Evolutionary conservation across 2,797 vertebrate species (phyloP), one percentile per base, ranked within the genome.

Genomic region (Onychomys arenicola): DNA sequence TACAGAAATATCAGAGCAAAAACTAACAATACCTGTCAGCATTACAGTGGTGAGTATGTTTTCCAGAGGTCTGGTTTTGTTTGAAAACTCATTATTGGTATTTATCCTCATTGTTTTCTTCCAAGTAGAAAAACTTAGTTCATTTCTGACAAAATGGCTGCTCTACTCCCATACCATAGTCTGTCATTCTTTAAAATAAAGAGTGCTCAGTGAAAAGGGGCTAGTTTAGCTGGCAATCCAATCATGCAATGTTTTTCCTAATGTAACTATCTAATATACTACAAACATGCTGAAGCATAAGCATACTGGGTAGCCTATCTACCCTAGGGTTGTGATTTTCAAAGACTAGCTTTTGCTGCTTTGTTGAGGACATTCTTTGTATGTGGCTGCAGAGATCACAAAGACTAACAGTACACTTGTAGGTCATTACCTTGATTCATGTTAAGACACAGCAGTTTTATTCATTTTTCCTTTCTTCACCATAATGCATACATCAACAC

Each of bases 1-100:
- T 89, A 94, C 73, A 96, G 86, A 97, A 94, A 83, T 77, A 89
- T 61, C 43, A 63, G 17, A 73, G 52, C 86, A 87, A 40, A 61
- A 14, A 6, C 69, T 90, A 90, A 73, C 12, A 93, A 84, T 80
- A 95, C 63, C 71, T 88, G 34, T 88, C 63, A 89, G 78, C 63
- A 91, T 81, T 73, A 89, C 46, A 91, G 37, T 34, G 6, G 55
- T 89, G 89, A 95, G 37, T 63, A 67, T 13, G 77, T 95, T 78
- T 93, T 83, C 73, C 93, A 93, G 77, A 80, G 73, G 71, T 71
- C 57, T 77, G 82, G 25, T 90, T 92, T 93, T 93, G 40, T 78
- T 67, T 86, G 75, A 90, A 81, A 88, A 34, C 37, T 94, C 69
- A 88, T 88, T 43, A 83, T 5, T 67, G 77, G 81, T 46, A 85